Evolutionary conservation across 2,888 invertebrate species (phyloP), one percentile per base, ranked within the genome.

Genomic region (Sphaerophoria taeniata): DNA sequence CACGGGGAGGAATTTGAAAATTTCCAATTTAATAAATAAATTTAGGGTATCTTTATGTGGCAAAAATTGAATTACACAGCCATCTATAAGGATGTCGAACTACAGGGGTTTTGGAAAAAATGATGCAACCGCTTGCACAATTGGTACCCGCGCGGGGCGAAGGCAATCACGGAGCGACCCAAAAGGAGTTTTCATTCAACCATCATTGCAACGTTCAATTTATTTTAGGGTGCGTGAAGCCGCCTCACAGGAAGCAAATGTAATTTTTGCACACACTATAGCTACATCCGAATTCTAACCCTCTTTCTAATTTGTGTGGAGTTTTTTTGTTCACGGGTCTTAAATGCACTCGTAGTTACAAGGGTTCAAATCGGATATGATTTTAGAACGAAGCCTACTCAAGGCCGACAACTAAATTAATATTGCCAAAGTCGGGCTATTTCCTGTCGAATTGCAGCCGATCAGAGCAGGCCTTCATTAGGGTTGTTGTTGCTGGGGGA

Each of bases 161-260:
- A 85, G 85, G 85, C 85, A 85, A 85, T 85, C 85, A 81, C 81
- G 69, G 55, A 24, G 24, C 24, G 24, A 56, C 85, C 58, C 81
- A 77, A 70, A 73, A 85, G 81, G 85, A 63, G 73, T 16, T 80
- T 65, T 76, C 69, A 47, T 60, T 60, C 43, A 43, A 43, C 9
- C 24, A 24, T 24, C 24, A 24, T 16, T 36, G n/a, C 14, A 3
- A 24, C 16, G 16, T 34, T 5, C 45, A n/a, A 45, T 61, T 14
- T 5, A 9, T 9, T 58, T 45, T 11, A 12, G 73, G 72, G 69
- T 77, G 76, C 76, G 85, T 77, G 43, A 6, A 24, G 24, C 24
- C 24, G 81, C 73, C 73, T 70, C 47, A 85, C 85, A 85, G 85
- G 85, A 85, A 77, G 71, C 73, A 70, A 81, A 81, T 81, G 47